Base-by-base conservation (phyloP, 2,888 invertebrate genomes). In the Drosophila imparisetae region DNA sequence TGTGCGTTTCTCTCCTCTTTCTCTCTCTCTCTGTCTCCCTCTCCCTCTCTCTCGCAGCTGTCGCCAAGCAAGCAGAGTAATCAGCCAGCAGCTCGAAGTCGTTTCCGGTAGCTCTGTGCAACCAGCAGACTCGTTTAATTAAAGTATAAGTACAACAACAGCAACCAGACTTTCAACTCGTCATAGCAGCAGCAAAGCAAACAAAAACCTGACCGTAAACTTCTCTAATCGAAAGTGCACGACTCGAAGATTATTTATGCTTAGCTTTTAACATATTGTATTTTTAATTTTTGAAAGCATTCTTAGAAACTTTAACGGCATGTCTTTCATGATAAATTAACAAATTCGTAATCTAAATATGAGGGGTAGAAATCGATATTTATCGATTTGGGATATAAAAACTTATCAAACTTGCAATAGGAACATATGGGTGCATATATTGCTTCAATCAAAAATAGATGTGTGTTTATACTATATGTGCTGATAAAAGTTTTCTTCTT, bases 121-220 rank as follows among this genome's bases (percentile, higher is more conserved):
- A 60, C 53, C 63, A 55, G 66, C 63, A 61, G 60, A 48, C 48
- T 53, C 77, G 72, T 81, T 68, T 73, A 78, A 81, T 81, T 72
- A 78, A 78, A 77, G 68, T 67, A 40, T 60, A 53, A 29, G 30
- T 52, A 68, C 53, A 60, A 65, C 65, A 68, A 27, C 58, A 50
- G 32, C 64, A 52, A 63, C 66, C 55, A 60, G 40, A 65, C 63
- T 62, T 72, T 68, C 80, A 52, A 52, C 52, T 63, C 72, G 55
- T 45, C 50, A 24, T 11, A 6, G 36, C 7, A 32, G 40, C 70
- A 55, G 15, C 40, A 36, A 52, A 67, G 53, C 53, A 42, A 55
- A 58, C 38, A 42, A 50, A 42, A 50, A 48, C 32, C 40, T 54
- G 40, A 40, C 49, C 45, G 53, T 52, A 42, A 58, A 52, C 21